Percentiles rank a stretch among this genome's conserved stretches.
phyloP scores from a whole-genome alignment of 1,140 invertebrate species.

The Calliphora vicina region DNA sequence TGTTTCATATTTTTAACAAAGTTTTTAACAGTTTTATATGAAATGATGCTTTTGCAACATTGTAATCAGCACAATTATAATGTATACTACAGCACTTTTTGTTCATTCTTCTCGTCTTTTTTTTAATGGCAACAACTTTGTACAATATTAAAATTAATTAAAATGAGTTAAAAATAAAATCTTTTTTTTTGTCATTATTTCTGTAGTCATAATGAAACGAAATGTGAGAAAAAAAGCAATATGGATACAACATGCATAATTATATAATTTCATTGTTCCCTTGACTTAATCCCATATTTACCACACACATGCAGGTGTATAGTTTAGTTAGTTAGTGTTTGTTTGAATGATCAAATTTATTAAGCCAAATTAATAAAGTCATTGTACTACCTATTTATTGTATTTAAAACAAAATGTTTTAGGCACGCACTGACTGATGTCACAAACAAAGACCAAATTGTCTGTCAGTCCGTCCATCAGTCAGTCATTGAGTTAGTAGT shows the following conservation, averaged over 20 bases:
- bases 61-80: slow-evolving; percentile 27
- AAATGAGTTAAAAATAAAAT: slow-evolving; percentile 20
- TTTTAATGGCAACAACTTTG: neutral
- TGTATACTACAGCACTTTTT: slow-evolving; percentile 12
- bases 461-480: too few species aligned
- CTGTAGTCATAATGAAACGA: neutral
- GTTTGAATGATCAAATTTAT: too few species aligned
- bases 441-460: neutral
- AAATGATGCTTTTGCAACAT: slow-evolving; percentile 15
- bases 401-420: neutral
- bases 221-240: neutral
- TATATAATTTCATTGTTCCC: neutral
- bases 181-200: neutral
- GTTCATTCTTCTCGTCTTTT: neutral
- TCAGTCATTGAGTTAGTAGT: too few species aligned
- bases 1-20: slow-evolving; percentile 12
- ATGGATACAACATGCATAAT: neutral
- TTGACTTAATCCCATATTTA: slow-evolving; percentile 24
- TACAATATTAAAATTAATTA: slow-evolving; percentile 22
- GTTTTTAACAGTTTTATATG: slow-evolving; percentile 35
- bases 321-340: too few species aligned
- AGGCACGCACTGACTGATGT: slow-evolving; percentile 13
- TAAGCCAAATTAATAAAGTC: too few species aligned
- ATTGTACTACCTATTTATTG: too few species aligned
- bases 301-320: neutral